These are phyloP conservation scores for Apteryx owenii DNA, from an alignment of 2,113 vertebrate genomes.

Conservation along the genomic window DNA sequence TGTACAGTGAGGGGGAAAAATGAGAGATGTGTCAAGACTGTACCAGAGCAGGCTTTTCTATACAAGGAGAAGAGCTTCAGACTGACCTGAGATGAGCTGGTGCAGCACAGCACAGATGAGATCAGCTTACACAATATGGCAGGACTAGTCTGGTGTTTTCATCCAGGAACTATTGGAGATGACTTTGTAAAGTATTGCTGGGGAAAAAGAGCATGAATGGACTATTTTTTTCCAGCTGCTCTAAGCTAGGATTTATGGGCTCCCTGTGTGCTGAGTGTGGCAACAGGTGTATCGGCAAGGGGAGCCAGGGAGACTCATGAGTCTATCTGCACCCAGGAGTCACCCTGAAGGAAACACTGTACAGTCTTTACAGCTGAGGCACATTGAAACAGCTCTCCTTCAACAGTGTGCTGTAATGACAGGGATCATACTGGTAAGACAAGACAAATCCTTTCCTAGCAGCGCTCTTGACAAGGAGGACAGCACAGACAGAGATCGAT, in stretches of 20 bases:
- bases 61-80: background rate
- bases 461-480: background rate
- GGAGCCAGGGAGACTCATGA: background rate
- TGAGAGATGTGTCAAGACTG: background rate
- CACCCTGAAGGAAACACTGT: background rate
- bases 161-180: background rate
- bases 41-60: background rate
- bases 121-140: accelerated
- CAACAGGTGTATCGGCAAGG: accelerated
- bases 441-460: background rate
- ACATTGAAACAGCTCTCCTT: background rate
- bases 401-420: background rate
- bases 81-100: background rate
- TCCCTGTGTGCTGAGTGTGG: background rate
- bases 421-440: background rate
- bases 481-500: background rate
- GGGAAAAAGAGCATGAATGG: accelerated
- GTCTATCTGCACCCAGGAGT: no score
- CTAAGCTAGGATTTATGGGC: background rate
- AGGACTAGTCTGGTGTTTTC: background rate
- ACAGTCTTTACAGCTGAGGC: background rate
- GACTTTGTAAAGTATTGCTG: background rate
- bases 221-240: background rate
- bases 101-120: background rate
- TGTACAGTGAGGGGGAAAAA: background rate